These are phyloP conservation scores for Nothura maculosa DNA, from an alignment of 2,797 vertebrate species.

Conservation along the genomic window DNA sequence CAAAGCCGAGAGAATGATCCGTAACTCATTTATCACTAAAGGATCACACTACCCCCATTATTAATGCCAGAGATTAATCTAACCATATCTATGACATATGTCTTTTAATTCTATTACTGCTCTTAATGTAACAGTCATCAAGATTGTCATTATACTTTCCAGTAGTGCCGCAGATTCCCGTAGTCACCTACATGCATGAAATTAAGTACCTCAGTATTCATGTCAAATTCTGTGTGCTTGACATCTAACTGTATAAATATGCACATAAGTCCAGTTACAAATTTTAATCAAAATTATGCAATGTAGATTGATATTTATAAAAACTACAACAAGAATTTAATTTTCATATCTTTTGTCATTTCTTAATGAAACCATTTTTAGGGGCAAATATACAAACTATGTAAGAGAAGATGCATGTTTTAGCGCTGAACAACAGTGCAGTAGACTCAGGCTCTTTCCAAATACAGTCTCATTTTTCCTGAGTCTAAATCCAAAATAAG, in stretches of 20 bases:
- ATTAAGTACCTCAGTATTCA: not conserved
- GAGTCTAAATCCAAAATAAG: not conserved
- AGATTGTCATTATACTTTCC: not conserved
- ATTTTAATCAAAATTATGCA: not conserved
- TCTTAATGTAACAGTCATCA: not conserved
- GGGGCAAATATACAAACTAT: not conserved
- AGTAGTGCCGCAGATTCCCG: not conserved
- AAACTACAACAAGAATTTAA: not conserved
- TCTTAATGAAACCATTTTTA: not conserved
- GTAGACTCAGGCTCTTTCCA: not conserved
- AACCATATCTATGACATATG: not conserved
- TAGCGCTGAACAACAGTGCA: not conserved
- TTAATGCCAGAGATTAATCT: not conserved
- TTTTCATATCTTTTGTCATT: not conserved
- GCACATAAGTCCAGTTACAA: not conserved
- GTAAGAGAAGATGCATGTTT: not conserved
- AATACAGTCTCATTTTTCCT: not conserved
- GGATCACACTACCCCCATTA: not conserved
- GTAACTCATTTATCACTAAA: not conserved
- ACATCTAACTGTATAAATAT: not conserved
- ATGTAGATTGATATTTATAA: not conserved
- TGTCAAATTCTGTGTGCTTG: too few species aligned
- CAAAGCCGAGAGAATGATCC: not conserved
- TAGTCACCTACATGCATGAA: not conserved
- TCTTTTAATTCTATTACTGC: not conserved